Evolutionary conservation across 2,797 vertebrate genomes (phyloP).

Genomic region (Choloepus didactylus): DNA sequence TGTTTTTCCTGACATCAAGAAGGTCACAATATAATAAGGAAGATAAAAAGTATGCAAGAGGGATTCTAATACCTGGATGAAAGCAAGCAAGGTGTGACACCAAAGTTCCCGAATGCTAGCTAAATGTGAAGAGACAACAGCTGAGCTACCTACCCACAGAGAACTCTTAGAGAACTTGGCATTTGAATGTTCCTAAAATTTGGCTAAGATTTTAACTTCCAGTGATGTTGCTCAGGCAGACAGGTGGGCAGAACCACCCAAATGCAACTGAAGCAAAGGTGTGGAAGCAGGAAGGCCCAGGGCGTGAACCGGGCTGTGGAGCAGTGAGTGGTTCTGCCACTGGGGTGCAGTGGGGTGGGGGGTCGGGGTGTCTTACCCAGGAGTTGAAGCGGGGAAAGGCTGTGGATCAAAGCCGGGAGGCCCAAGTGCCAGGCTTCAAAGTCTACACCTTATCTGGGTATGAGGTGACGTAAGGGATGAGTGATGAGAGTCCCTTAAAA

Average conservation of each 20-base stretch:
- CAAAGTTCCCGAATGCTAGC: background rate
- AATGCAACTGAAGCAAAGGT: background rate
- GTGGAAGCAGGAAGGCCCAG: background rate
- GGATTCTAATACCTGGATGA: background rate
- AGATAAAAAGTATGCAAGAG: background rate
- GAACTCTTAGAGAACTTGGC: background rate
- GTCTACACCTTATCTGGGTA: background rate
- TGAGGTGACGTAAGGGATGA: rapidly evolving
- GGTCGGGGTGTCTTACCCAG: too few relatives aligned
- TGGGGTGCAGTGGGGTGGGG: too few relatives aligned
- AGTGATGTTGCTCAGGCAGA: background rate
- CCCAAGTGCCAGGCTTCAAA: background rate
- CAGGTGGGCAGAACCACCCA: too few relatives aligned
- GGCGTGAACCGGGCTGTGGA: rapidly evolving
- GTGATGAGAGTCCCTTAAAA: background rate
- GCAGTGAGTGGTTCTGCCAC: too few relatives aligned
- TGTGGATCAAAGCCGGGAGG: background rate
- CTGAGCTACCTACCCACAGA: background rate
- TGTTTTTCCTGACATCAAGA: background rate
- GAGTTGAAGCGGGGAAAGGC: background rate
- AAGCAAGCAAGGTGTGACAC: background rate
- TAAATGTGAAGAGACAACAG: background rate
- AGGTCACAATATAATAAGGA: background rate
- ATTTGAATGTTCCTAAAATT: background rate
- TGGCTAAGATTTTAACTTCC: background rate